A percentile compares a stretch with the other conserved stretches of the same genome.
phyloP scores from a whole-genome alignment of 2,113 vertebrate species.

The Acanthisitta chloris region DNA sequence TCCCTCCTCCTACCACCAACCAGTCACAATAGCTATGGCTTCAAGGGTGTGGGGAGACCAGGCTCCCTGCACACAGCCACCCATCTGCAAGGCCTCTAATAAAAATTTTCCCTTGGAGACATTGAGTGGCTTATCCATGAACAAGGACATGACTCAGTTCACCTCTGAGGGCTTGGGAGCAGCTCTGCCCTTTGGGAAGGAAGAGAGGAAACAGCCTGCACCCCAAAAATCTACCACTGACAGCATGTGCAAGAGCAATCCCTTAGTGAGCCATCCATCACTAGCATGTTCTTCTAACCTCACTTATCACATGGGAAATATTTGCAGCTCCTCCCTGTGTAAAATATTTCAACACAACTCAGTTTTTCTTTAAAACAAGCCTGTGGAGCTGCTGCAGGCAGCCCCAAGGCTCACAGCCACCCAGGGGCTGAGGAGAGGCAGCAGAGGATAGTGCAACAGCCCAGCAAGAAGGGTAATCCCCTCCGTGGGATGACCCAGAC shows the following conservation, averaged over 20 bases:
- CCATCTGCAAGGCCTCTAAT: background rate
- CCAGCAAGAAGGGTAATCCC: background rate
- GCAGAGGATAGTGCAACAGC: background rate
- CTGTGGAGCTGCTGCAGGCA: background rate
- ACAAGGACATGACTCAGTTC: background rate
- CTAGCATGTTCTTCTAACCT: background rate
- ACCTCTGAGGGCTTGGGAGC: background rate
- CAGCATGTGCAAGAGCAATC: background rate
- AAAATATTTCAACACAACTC: background rate
- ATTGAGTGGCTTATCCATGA: background rate
- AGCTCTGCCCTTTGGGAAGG: background rate
- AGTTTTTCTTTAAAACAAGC: background rate
- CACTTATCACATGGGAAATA: background rate
- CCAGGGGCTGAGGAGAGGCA: background rate
- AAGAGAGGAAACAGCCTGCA: background rate
- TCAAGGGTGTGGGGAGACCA: background rate
- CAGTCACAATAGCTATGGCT: background rate
- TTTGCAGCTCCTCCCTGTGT: background rate
- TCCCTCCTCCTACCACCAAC: background rate
- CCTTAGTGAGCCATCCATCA: background rate
- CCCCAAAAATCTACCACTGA: accelerated
- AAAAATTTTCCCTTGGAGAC: background rate
- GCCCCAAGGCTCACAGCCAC: background rate
- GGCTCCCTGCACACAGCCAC: background rate
- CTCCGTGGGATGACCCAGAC: background rate